These are phyloP conservation scores for Hypomesus transpacificus DNA, from an alignment of 2,113 vertebrate species.

Conservation along the genomic window DNA sequence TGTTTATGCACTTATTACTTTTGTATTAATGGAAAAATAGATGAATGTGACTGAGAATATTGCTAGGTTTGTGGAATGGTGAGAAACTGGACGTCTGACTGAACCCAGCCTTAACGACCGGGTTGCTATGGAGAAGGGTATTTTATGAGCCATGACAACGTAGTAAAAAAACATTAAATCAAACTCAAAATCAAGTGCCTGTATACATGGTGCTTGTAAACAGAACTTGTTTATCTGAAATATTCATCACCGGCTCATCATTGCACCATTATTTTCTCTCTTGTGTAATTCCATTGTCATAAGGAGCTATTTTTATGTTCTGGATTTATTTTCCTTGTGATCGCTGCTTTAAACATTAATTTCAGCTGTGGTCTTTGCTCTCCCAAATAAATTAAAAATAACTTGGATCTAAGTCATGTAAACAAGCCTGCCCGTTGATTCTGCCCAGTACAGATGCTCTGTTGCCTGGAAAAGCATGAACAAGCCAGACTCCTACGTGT, in stretches of 20 bases:
- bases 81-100: not conserved
- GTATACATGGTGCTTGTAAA: slow-evolving; percentile 2
- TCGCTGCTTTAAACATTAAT: slow-evolving; percentile 38
- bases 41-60: too few relatives aligned
- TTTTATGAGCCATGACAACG: not conserved
- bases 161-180: not conserved
- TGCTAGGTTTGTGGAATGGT: too few relatives aligned
- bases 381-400: slow-evolving; percentile 65
- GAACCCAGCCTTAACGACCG: not conserved
- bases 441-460: slow-evolving; percentile 37
- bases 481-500: slow-evolving; percentile 20
- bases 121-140: not conserved
- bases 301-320: slow-evolving; percentile 28
- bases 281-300: slow-evolving; percentile 29
- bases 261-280: slow-evolving; percentile 21
- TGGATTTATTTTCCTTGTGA: slow-evolving; percentile 56
- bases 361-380: slow-evolving; percentile 31
- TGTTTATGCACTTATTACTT: too few relatives aligned
- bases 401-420: slow-evolving; percentile 58
- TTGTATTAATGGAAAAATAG: too few relatives aligned
- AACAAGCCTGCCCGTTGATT: slow-evolving; percentile 54
- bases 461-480: slow-evolving; percentile 60
- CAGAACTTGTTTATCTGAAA: not conserved
- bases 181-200: slow-evolving; percentile 1
- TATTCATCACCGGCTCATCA: slow-evolving; percentile 4